Base-by-base conservation (phyloP, 2,797 vertebrate species). In the Trematomus bernacchii region DNA sequence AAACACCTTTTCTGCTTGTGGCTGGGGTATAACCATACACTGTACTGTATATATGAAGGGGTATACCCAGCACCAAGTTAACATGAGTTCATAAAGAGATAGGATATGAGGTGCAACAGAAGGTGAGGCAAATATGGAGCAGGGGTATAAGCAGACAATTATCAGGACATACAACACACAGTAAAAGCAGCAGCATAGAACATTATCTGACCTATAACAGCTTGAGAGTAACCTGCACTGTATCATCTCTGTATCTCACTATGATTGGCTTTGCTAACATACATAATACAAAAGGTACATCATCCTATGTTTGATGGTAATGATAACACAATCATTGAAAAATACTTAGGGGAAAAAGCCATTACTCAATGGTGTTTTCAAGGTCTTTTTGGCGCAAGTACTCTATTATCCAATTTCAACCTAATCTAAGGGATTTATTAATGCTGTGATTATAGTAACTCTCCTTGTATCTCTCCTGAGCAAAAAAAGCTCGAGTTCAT, bases 391-490 rank as follows among this genome's bases (percentile, higher is more conserved):
- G 16, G 37, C 37, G n/a, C 18, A 13, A 57, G 42, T 43, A 30
- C 63, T 67, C 48, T 47, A 48, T 73, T 42, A 80, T 87, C 73
- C 71, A 48, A 67, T 79, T 85, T 82, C 1, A 80, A 81, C 14
- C 60, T 75, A 44, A 77, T 30, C 69, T 61, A 66, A 61, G 66
- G 16, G 60, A 68, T 80, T 71, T 70, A 54, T 69, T 68, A 66
- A 73, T 52, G 44, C 60, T 21, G 37, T 63, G 71, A 80, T 81
- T 1, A 69, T 43, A 53, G 54, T 62, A 68, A 66, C 46, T 13
- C 4, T 33, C 11, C 67, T 47, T 55, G 19, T 23, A 51, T 83
- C 27, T 54, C 58, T 59, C 27, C 53, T 47, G 64, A 59, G 85
- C 21, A 55, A 52, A 71, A n/a, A 62, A 59, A 69, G 46, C 48